phyloP scores from a whole-genome alignment of 2,113 vertebrate species.

The human (Homo sapiens) region DNA sequence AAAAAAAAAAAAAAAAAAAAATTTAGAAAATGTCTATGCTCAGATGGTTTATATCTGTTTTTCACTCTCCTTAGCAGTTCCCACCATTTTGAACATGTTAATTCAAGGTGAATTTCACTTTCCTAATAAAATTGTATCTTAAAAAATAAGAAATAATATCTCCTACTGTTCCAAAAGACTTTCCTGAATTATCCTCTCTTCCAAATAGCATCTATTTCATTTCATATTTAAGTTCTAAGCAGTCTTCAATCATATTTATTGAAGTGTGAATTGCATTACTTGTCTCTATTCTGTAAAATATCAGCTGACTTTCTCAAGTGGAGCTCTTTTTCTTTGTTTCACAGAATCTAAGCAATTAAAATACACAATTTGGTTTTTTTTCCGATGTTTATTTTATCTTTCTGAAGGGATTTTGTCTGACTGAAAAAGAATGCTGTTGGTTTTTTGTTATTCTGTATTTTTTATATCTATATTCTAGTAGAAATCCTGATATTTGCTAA shows the following conservation, averaged over 20 bases:
- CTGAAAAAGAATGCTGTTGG: conserved; percentile 36
- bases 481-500: conserved; percentile 58
- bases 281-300: conserved; percentile 44
- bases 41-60: conserved; percentile 3
- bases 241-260: conserved; percentile 26
- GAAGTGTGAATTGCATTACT: background rate
- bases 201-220: conserved; percentile 34
- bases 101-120: conserved; percentile 39
- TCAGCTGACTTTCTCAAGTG: conserved; percentile 4
- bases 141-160: conserved; percentile 59
- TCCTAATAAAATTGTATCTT: conserved; percentile 46
- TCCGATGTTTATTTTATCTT: conserved; percentile 15
- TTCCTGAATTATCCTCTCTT: conserved; percentile 40
- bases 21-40: conserved; percentile 45
- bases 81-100: conserved; percentile 54
- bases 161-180: conserved; percentile 38
- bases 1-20: background rate
- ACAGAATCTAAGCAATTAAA: conserved; percentile 62
- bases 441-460: background rate
- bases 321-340: conserved; percentile 41
- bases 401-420: conserved; percentile 55
- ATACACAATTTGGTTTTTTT: background rate
- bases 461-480: background rate
- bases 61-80: background rate
- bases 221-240: conserved; percentile 11